Percentiles rank a stretch among this genome's conserved stretches.
phyloP scores from a whole-genome alignment of 2,888 invertebrate species.

The Hypolimnas misippus region DNA sequence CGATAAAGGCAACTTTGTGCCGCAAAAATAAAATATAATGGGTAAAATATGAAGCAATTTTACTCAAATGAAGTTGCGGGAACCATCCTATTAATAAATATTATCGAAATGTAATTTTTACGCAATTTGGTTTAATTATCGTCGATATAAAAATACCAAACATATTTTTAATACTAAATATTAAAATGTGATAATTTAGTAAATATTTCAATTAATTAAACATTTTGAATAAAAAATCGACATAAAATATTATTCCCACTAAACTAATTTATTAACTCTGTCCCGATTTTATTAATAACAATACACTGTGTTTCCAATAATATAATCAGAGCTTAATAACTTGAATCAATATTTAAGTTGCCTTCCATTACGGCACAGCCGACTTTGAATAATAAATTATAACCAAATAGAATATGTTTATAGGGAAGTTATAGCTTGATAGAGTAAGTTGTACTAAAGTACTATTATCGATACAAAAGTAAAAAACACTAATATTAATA shows the following conservation, averaged over 20 bases:
- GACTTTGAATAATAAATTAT: slow-evolving; percentile 5
- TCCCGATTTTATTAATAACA: neutral
- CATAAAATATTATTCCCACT: neutral
- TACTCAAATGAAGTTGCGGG: no score
- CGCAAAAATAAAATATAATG: no score
- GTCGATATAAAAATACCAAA: no score
- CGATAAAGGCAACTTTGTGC: no score
- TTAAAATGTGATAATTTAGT: no score
- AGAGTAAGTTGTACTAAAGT: neutral
- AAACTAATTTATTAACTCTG: neutral
- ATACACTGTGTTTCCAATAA: neutral
- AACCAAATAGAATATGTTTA: neutral
- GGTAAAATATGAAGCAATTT: no score
- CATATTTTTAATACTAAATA: no score
- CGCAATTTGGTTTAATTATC: no score
- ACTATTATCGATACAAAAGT: neutral
- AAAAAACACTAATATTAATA: neutral
- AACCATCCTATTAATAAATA: no score
- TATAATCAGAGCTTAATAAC: slow-evolving; percentile 4
- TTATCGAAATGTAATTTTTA: no score
- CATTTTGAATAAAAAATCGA: no score
- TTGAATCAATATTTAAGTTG: slow-evolving; percentile 5
- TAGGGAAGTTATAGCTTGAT: neutral
- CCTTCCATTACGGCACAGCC: slow-evolving; percentile 6
- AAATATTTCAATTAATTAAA: no score